Evolutionary conservation across 2,797 vertebrate species (phyloP), one percentile per base, ranked within the genome.

Genomic region (Pteronotus mesoamericanus): DNA sequence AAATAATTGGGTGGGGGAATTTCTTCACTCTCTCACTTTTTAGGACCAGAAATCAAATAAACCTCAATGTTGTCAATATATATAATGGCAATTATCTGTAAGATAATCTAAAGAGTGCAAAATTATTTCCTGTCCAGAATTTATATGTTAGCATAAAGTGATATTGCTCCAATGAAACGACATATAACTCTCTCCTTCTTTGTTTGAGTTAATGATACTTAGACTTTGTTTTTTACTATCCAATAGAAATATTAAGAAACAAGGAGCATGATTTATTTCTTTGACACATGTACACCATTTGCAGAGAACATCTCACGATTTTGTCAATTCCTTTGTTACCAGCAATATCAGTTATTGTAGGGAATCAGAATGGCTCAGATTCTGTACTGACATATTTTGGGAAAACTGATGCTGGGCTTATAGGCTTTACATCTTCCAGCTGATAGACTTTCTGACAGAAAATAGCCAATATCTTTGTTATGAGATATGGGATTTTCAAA

Each of bases 241-340:
- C 46, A 95, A 69, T 12, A 51, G 18, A 92, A 92, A 92, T n/a
- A 80, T 82, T 86, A 82, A 77, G n/a, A 92, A 86, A 86, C 84
- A 92, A 14, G 1, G 90, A 78, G 11, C 10, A 34, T 37, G 12
- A 16, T 51, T 74, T 10, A 72, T 93, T 92, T 83, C 51, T 66
- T 48, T 44, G 34, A 71, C 51, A 87, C 44, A 46, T 55, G 11
- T 6, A 21, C 22, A 57, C 9, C 79, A 46, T 89, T 48, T 77
- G 48, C 75, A 46, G 24, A 82, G 15, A 92, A 64, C 93, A 74
- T 66, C 34, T 74, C 18, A 26, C 51, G 14, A 14, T 88, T 92
- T 75, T 71, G 37, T 89, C 26, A 79, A 22, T 77, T 93, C 12
- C 8, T 59, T 83, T 87, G 15, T 29, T 66, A 92, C 2, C 86